phyloP scores from a whole-genome alignment of 2,888 invertebrate genomes.

The Habroteleia sp. region DNA sequence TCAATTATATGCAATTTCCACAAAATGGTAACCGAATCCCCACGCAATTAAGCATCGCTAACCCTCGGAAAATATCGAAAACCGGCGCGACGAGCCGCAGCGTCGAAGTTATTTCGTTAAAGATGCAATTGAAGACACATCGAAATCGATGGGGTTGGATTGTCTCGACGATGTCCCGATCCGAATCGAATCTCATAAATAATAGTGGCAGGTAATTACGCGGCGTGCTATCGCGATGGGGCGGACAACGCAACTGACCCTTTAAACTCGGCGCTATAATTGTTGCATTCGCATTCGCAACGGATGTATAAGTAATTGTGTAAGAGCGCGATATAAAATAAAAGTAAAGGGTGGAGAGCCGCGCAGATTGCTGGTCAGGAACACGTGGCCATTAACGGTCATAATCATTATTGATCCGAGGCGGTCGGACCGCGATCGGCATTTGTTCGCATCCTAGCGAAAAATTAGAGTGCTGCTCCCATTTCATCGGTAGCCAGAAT shows the following conservation, averaged over 20 bases:
- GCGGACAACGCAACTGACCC: conserved; percentile 67
- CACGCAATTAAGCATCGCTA: no score
- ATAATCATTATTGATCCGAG: conserved; percentile 79
- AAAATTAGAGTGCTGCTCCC: conserved; percentile 50
- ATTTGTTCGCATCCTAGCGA: conserved; percentile 48
- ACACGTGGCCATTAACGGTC: conserved; percentile 78
- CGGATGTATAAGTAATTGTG: conserved; percentile 52
- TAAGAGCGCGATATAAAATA: conserved; percentile 55
- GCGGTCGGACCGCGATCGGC: conserved; percentile 20
- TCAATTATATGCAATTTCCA: no score
- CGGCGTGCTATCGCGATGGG: conserved; percentile 67
- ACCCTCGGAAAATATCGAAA: no score
- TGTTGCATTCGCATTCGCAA: conserved; percentile 53
- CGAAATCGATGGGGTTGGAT: conserved; percentile 27
- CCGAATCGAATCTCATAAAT: conserved; percentile 73
- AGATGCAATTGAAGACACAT: no score
- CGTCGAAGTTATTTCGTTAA: no score
- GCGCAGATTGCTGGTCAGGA: conserved; percentile 66
- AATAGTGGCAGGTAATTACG: conserved; percentile 73
- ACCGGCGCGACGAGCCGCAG: no score
- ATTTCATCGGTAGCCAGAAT: conserved; percentile 42
- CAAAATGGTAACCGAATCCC: no score
- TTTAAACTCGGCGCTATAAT: conserved; percentile 59
- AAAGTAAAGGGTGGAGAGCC: conserved; percentile 34
- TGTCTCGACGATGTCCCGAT: conserved; percentile 59